Conservation (phyloP, 2,113 vertebrate species). For the Xenopus tropicalis region UCB_Xtro_10.0 CM004446.2:54078501-54079000, state of each 20-base stretch:
- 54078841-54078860: slow-evolving; percentile 46
- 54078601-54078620: slow-evolving; percentile 99
- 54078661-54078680: slow-evolving; percentile 99
- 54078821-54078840: slow-evolving; percentile 55
- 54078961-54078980: background rate
- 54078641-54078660: slow-evolving; percentile 99
- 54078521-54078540: slow-evolving; percentile 62
- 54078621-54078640: slow-evolving; percentile 98
- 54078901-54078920: slow-evolving; percentile 6
- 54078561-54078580: slow-evolving; percentile 99
- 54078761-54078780: slow-evolving; percentile 69
- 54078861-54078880: background rate
- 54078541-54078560: slow-evolving; percentile 85
- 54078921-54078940: background rate
- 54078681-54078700: slow-evolving; percentile 99
- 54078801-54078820: slow-evolving; percentile 57
- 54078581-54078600: slow-evolving; percentile 99
- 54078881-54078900: slow-evolving; percentile 20
- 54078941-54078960: background rate
- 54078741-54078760: slow-evolving; percentile 63
- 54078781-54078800: slow-evolving; percentile 64
- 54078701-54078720: slow-evolving; percentile 69
- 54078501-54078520: slow-evolving; percentile 51
- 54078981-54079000: too few relatives aligned
- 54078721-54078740: slow-evolving; percentile 59